Evolutionary conservation across 2,797 vertebrate genomes (phyloP).

Genomic region (Staurois parvus): DNA sequence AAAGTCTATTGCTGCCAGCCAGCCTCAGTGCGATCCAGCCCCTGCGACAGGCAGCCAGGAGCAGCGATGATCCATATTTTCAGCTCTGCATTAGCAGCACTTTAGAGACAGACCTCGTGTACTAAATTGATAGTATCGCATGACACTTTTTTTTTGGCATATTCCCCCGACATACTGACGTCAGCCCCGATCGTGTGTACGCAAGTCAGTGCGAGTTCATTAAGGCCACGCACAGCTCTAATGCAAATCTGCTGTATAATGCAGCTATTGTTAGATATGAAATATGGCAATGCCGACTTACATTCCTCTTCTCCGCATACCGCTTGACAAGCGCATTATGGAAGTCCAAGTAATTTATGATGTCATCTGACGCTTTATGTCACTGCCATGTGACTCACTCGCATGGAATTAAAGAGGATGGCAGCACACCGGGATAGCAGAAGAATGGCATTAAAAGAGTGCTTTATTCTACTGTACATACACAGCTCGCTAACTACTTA

Average conservation of each 20-base stretch:
- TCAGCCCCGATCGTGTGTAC: background rate
- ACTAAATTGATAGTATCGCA: background rate
- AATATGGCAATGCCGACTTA: background rate
- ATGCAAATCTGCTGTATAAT: background rate
- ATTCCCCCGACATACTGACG: background rate
- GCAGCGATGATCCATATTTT: background rate
- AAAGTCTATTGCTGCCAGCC: background rate
- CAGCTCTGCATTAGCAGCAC: background rate
- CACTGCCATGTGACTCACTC: slow-evolving; percentile 15
- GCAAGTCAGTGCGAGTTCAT: background rate
- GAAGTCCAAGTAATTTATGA: background rate
- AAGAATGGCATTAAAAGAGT: background rate
- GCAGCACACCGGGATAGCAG: background rate
- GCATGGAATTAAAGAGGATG: background rate
- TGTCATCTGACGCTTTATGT: slow-evolving; percentile 5
- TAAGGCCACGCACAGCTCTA: background rate
- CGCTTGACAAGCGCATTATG: background rate
- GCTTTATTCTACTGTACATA: too few species aligned
- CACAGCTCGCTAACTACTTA: too few species aligned
- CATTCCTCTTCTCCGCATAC: background rate
- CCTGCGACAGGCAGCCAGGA: background rate
- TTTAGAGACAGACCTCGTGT: background rate
- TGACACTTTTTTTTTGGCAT: slow-evolving; percentile 2
- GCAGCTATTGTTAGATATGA: background rate
- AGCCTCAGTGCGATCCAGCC: background rate